Conservation (phyloP, 2,797 vertebrate species). For the Acanthurus tractus region DNA sequence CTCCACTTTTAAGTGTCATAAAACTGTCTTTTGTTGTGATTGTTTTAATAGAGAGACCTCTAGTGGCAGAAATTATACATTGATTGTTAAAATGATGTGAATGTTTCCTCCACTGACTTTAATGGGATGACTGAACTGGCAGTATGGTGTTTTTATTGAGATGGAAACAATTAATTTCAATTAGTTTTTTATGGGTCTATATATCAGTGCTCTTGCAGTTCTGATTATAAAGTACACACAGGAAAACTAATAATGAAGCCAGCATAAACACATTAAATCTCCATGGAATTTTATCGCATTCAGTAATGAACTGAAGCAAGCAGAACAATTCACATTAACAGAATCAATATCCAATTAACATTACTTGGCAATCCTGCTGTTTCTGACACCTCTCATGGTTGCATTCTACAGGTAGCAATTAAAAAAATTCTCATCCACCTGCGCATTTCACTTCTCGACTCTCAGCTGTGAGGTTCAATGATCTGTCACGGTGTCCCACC, state of each 20-base stretch:
- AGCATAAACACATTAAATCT: not conserved
- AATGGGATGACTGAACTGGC: not conserved
- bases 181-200: too few relatives aligned
- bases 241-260: not conserved
- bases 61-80: too few relatives aligned
- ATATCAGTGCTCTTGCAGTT: not conserved
- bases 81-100: not conserved
- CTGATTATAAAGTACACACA: not conserved
- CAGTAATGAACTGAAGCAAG: conserved; percentile 24
- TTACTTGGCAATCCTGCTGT: not conserved
- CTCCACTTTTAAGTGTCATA: too few relatives aligned
- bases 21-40: too few relatives aligned
- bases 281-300: not conserved
- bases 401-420: conserved; percentile 36
- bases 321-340: conserved; percentile 7
- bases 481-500: conserved; percentile 40
- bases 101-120: not conserved
- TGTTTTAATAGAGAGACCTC: too few relatives aligned
- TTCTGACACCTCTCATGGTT: conserved; percentile 23
- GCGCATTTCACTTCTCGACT: conserved; percentile 40
- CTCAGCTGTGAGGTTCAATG: conserved; percentile 52
- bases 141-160: conserved; percentile 13
- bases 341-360: conserved; percentile 57
- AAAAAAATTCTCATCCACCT: conserved; percentile 12
- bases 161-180: not conserved